A percentile compares a stretch with the other conserved stretches of the same genome.
Evolutionary conservation across 2,888 invertebrate species (phyloP).

Genomic region (Hanleya hanleyi): DNA sequence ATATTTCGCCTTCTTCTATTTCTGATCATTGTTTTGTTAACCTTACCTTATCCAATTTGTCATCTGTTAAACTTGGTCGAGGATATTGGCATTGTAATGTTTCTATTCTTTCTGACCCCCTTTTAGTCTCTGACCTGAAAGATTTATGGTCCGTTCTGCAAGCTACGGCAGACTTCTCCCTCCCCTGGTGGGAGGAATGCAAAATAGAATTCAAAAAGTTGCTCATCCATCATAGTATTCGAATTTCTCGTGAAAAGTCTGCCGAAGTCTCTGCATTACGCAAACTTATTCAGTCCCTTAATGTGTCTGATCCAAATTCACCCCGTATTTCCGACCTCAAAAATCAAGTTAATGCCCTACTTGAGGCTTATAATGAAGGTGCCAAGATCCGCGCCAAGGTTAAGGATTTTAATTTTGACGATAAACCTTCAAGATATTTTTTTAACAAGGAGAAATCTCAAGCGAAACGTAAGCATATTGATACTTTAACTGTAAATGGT

Average conservation of each 20-base stretch:
- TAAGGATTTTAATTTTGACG: neutral
- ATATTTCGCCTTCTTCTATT: neutral
- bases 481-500: neutral
- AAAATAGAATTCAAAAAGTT: neutral
- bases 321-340: neutral
- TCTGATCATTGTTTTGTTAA: slow-evolving; percentile 14
- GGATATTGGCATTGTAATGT: slow-evolving; percentile 19
- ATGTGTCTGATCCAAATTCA: neutral
- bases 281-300: neutral
- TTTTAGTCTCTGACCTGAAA: neutral
- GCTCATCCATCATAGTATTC: neutral
- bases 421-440: slow-evolving; percentile 16
- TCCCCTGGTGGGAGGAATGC: neutral
- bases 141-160: neutral
- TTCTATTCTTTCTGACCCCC: neutral
- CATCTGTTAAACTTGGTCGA: neutral
- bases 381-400: neutral
- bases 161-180: neutral
- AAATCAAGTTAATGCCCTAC: neutral
- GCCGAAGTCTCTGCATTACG: neutral
- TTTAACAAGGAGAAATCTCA: neutral
- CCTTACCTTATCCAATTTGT: neutral
- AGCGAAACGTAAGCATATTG: slow-evolving; percentile 3
- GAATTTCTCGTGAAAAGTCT: neutral
- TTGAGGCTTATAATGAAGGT: neutral